Evolutionary conservation across 2,113 vertebrate genomes (phyloP), one percentile per base, ranked within the genome.

Genomic region (Takifugu bimaculatus): DNA sequence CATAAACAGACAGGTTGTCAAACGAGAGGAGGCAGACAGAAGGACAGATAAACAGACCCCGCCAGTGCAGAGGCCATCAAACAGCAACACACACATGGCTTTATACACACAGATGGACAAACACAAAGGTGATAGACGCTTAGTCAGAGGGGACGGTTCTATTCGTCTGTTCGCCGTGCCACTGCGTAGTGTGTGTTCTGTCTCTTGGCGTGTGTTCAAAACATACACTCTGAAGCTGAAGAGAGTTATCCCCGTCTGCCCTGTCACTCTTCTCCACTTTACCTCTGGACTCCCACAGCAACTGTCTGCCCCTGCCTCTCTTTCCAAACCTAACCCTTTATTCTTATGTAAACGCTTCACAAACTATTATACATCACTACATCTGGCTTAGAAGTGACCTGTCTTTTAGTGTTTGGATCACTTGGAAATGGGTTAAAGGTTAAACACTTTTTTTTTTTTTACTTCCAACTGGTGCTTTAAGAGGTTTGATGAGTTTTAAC

Each of bases 91-190:
- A 73, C 75, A 73, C 67, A 70, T 51, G 4, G 54, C 66, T 79
- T 66, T 60, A 68, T 44, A 74, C 72, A 44, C 73, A 80, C 84
- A 85, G 86, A 86, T 79, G 82, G 80, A 75, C 81, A 80, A 83
- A 87, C 77, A 77, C 65, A 44, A 55, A 82, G 74, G 83, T 74
- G 84, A 83, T 67, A 79, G 82, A 76, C 77, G 60, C 64, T 60
- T 42, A 68, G 63, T 70, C 71, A 68, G 65, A 56, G 60, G 26
- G 78, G 67, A 71, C 56, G 59, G 57, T 2, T 53, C 50, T 45
- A 20, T 65, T 73, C 72, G 63, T 61, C 57, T 67, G 63, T 28
- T 54, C 59, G 49, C 56, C 76, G 77, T 82, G 67, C 77, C 79
- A 79, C 57, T 50, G 29, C 39, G 12, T 57, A 50, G 57, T 65